Evolutionary conservation across 2,888 invertebrate genomes (phyloP).

Genomic region (Rhagophthalmus giganteus): DNA sequence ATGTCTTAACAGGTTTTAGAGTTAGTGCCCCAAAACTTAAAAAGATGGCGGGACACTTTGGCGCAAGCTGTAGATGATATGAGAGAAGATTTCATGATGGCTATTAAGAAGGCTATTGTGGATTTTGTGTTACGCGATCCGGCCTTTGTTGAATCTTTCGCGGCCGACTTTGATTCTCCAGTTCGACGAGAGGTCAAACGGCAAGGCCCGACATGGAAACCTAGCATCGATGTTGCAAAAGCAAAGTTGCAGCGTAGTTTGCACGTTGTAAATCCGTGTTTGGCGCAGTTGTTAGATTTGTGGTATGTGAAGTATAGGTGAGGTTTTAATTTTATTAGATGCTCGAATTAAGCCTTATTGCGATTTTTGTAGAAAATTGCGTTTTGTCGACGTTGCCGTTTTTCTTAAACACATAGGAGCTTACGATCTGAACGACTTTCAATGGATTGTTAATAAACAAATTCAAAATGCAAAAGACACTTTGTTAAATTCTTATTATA

Average conservation of each 20-base stretch:
- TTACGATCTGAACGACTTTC: slow-evolving; percentile 70
- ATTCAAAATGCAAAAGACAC: slow-evolving; percentile 70
- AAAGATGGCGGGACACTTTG: slow-evolving; percentile 64
- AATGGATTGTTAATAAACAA: slow-evolving; percentile 59
- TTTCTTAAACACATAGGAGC: slow-evolving; percentile 64
- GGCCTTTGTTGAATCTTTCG: slow-evolving; percentile 58
- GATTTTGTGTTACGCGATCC: slow-evolving; percentile 89
- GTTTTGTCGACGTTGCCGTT: slow-evolving; percentile 63
- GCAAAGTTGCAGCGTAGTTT: slow-evolving; percentile 64
- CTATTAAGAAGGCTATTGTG: slow-evolving; percentile 88
- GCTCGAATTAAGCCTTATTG: not conserved
- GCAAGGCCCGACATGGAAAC: slow-evolving; percentile 70
- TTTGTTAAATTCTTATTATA: slow-evolving; percentile 68
- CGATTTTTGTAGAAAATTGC: slow-evolving; percentile 33
- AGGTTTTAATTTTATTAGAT: slow-evolving; percentile 32
- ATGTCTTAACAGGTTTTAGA: slow-evolving; percentile 66
- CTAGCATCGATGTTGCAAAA: slow-evolving; percentile 54
- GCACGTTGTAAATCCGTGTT: slow-evolving; percentile 78
- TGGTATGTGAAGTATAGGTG: slow-evolving; percentile 81
- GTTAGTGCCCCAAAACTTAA: slow-evolving; percentile 65
- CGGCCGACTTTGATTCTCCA: slow-evolving; percentile 58
- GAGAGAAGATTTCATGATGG: slow-evolving; percentile 81
- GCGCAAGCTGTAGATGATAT: slow-evolving; percentile 73
- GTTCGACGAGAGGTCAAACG: slow-evolving; percentile 62
- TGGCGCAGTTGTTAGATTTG: slow-evolving; percentile 75